Conservation (phyloP, 2,888 invertebrate species). For the Drosophila affinis region DNA sequence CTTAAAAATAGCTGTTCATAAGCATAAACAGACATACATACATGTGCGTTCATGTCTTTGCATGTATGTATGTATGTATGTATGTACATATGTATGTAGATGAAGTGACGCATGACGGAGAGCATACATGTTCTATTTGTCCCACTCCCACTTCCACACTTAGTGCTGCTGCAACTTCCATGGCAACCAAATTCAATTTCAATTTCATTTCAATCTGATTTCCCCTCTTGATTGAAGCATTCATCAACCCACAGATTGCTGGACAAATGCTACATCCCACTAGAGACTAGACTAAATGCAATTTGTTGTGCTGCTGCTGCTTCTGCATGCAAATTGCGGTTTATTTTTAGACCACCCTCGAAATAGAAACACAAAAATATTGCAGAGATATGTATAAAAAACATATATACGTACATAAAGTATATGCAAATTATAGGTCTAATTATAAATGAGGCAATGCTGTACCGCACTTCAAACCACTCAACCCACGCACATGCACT, state of each 20-base stretch:
- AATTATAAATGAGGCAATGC: not conserved
- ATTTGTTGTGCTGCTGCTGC: not conserved
- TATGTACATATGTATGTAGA: not conserved
- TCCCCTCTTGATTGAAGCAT: not conserved
- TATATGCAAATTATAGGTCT: not conserved
- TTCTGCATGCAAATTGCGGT: not conserved
- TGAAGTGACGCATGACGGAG: constrained; percentile 33
- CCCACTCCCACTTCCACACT: not conserved
- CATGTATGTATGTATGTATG: constrained; percentile 7
- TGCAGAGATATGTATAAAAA: constrained; percentile 12
- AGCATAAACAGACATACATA: constrained; percentile 19
- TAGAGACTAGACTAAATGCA: not conserved
- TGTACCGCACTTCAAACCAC: not conserved
- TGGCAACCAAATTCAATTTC: constrained; percentile 8
- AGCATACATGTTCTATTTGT: not conserved
- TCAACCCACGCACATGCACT: not conserved
- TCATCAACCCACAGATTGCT: constrained; percentile 9
- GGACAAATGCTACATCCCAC: not conserved
- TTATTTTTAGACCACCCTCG: constrained; percentile 4
- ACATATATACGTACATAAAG: not conserved
- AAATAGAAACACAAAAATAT: constrained; percentile 11
- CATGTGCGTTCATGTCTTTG: not conserved
- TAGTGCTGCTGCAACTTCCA: not conserved
- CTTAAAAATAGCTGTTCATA: constrained; percentile 39
- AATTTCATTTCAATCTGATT: constrained; percentile 10